phyloP scores from a whole-genome alignment of 2,113 vertebrate genomes.

The Ptyas mucosa region DNA sequence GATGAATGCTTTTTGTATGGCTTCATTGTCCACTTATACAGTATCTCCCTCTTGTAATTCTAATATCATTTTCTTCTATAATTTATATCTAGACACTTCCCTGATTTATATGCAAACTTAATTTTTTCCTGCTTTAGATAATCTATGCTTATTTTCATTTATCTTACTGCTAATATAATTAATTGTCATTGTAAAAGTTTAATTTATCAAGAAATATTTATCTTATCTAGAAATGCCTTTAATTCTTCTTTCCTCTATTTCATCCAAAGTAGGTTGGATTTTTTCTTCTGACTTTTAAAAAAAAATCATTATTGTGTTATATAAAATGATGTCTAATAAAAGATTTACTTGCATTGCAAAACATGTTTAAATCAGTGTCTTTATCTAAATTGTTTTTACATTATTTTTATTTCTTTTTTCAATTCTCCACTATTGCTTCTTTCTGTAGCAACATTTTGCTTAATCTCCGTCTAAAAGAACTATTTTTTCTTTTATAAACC shows the following conservation, averaged over 20 bases:
- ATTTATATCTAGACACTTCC: background rate
- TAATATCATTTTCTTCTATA: background rate
- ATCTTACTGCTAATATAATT: background rate
- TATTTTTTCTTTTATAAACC: background rate
- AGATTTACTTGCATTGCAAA: background rate
- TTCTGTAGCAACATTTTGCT: background rate
- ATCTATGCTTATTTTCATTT: background rate
- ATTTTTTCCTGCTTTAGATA: background rate
- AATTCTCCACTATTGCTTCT: background rate
- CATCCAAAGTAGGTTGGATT: background rate
- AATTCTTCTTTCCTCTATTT: background rate
- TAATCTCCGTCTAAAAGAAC: background rate
- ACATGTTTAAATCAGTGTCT: background rate
- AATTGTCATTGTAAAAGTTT: background rate
- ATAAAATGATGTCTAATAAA: background rate
- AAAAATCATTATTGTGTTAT: background rate
- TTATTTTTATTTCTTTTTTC: background rate
- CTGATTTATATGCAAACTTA: background rate
- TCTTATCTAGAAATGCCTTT: background rate
- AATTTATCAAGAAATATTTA: background rate
- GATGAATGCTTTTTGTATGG: background rate
- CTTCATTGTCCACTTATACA: background rate
- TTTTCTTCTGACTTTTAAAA: background rate
- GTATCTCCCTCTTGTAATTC: background rate
- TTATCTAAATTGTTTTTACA: background rate